phyloP scores from a whole-genome alignment of 2,888 invertebrate species.

The Tetragnatha montana region DNA sequence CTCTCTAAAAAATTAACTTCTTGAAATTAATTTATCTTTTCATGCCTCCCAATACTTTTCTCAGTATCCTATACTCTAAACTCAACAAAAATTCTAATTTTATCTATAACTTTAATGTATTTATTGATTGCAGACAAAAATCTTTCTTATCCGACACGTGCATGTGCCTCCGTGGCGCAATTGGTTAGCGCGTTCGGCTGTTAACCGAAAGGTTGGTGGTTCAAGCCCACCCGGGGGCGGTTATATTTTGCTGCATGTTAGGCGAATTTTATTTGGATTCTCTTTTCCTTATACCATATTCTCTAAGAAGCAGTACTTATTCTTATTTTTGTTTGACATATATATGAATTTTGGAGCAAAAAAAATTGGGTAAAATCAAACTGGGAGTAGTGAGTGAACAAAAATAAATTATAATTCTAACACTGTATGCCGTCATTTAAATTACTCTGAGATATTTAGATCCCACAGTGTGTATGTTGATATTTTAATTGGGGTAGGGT shows the following conservation, averaged over 20 bases:
- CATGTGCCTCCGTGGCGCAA: background rate
- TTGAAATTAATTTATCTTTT: background rate
- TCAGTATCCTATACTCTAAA: background rate
- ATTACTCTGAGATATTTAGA: too few species aligned
- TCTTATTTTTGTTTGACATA: background rate
- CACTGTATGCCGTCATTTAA: too few species aligned
- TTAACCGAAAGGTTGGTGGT: slow-evolving; percentile 1
- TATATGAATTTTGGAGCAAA: background rate
- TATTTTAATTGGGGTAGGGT: too few species aligned
- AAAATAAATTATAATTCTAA: background rate
- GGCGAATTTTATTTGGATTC: background rate
- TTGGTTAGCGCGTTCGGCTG: slow-evolving; percentile 1
- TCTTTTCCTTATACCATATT: background rate
- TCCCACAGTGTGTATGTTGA: too few species aligned
- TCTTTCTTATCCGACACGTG: background rate
- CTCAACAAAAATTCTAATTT: background rate
- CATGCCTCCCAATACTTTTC: background rate
- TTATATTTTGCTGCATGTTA: background rate
- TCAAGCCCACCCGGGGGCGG: background rate
- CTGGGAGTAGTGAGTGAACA: background rate
- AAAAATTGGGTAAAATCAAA: background rate
- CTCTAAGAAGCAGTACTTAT: background rate
- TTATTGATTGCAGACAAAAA: background rate
- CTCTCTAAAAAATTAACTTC: background rate
- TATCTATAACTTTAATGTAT: background rate